Conservation (phyloP, 2,888 invertebrate genomes). For the Lydus trimaculatus region DNA sequence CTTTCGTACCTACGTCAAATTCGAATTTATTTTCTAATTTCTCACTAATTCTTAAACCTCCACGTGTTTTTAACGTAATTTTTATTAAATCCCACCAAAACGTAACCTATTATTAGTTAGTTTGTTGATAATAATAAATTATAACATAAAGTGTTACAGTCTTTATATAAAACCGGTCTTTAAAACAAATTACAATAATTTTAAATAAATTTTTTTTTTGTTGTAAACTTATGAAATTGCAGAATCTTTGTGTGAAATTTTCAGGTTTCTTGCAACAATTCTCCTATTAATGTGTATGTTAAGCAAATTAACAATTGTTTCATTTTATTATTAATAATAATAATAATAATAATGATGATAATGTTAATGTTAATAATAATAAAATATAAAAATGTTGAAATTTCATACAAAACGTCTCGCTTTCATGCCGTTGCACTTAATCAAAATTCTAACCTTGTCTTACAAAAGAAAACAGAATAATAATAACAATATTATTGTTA, state of each 20-base stretch:
- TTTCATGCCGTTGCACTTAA: slow-evolving; percentile 30
- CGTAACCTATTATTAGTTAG: no score
- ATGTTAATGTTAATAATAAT: background rate
- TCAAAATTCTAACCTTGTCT: slow-evolving; percentile 33
- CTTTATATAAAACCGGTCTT: background rate
- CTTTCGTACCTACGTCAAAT: background rate
- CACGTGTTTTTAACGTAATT: background rate
- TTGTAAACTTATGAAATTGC: background rate
- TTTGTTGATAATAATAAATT: no score
- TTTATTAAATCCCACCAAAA: background rate
- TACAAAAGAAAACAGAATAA: slow-evolving; percentile 5
- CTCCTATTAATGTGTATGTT: background rate
- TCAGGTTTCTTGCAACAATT: background rate
- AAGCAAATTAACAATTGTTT: background rate
- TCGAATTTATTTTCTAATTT: background rate
- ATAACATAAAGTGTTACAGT: no score
- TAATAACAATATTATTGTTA: background rate
- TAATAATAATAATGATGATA: background rate
- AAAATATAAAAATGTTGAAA: background rate
- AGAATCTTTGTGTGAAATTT: background rate
- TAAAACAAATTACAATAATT: background rate
- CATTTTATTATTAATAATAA: background rate
- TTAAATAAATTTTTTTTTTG: background rate
- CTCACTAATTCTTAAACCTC: no score
- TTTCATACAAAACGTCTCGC: slow-evolving; percentile 16